phyloP scores from a whole-genome alignment of 2,113 vertebrate species.

The Rhipidura dahli region DNA sequence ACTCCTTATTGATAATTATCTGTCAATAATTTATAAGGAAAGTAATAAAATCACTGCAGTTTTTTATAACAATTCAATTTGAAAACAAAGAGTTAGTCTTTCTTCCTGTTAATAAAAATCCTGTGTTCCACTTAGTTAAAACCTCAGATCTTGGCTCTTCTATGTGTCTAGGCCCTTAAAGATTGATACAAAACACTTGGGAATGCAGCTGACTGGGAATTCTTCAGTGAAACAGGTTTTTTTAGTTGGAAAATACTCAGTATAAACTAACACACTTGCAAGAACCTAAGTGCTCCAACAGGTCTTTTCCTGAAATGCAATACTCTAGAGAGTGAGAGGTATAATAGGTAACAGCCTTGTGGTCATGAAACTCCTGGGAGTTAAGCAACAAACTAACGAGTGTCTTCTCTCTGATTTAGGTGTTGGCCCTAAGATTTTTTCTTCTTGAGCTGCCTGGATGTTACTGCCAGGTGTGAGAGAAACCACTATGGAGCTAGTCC shows the following conservation, averaged over 20 bases:
- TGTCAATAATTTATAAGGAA: background rate
- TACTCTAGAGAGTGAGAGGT: background rate
- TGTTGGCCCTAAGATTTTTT: background rate
- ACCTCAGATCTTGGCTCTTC: background rate
- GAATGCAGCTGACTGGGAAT: background rate
- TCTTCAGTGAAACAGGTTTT: background rate
- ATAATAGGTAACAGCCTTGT: background rate
- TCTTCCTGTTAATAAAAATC: background rate
- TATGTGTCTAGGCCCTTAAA: background rate
- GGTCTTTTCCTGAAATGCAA: background rate
- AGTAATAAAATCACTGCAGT: background rate
- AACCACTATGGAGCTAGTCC: background rate
- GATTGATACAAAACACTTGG: background rate
- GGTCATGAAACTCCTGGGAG: background rate
- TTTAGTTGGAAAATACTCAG: background rate
- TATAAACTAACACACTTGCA: background rate
- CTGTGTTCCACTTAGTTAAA: background rate
- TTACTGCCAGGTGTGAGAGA: background rate
- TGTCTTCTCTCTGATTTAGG: background rate
- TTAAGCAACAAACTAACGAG: background rate
- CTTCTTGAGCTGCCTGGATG: background rate
- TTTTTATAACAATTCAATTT: background rate
- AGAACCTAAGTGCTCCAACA: background rate
- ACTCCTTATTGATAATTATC: background rate
- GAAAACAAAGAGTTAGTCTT: background rate